These are phyloP conservation scores for Sinhomidia bicolor DNA, from an alignment of 2,888 invertebrate species.

Conservation along the genomic window DNA sequence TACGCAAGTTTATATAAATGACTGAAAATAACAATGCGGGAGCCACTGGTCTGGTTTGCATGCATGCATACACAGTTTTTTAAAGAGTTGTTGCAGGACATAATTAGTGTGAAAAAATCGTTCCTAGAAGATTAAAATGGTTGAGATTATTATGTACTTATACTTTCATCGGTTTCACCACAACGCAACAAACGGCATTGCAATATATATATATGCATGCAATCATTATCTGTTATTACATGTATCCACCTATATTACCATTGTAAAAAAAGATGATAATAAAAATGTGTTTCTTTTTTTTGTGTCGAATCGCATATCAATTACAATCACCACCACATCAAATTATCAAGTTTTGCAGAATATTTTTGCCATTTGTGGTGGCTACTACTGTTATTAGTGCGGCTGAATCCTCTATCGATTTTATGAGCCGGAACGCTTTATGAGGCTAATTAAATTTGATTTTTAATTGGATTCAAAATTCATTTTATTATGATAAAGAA, in stretches of 20 bases:
- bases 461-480: conserved; percentile 58
- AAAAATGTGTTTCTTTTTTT: neutral
- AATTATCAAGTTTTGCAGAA: conserved; percentile 31
- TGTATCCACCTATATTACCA: neutral
- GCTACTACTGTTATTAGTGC: neutral
- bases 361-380: conserved; percentile 19
- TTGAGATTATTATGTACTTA: neutral
- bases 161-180: conserved; percentile 46
- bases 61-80: too few relatives aligned
- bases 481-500: conserved; percentile 24
- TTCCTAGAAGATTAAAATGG: conserved; percentile 37
- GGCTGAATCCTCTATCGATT: conserved; percentile 22
- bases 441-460: conserved; percentile 59
- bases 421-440: conserved; percentile 64
- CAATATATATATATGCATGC: too few relatives aligned
- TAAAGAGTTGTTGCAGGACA: too few relatives aligned
- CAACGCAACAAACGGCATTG: neutral
- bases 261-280: neutral
- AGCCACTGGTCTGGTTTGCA: conserved; percentile 39
- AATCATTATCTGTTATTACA: conserved; percentile 39
- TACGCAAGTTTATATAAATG: neutral
- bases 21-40: conserved; percentile 36
- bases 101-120: conserved; percentile 67
- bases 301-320: neutral
- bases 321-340: neutral